A percentile compares a stretch with the other conserved stretches of the same genome.
Evolutionary conservation across 2,113 vertebrate species (phyloP).

Genomic region (Lepidothrix coronata): DNA sequence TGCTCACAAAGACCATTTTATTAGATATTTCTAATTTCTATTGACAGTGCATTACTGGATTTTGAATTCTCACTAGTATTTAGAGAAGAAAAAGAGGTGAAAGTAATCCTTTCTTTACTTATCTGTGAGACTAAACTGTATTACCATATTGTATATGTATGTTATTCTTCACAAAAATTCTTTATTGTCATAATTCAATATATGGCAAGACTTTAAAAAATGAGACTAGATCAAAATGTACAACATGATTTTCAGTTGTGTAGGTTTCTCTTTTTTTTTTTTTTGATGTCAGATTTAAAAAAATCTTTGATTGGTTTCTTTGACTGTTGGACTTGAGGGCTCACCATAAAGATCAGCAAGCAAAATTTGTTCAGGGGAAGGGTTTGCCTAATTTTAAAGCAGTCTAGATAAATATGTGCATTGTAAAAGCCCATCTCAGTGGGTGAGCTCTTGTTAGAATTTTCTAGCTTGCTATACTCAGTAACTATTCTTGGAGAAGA

Average conservation of each 20-base stretch:
- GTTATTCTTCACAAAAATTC: conserved; percentile 31
- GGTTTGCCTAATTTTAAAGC: not conserved
- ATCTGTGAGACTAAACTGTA: conserved; percentile 6
- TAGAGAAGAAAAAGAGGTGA: conserved; percentile 30
- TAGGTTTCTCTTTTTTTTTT: not conserved
- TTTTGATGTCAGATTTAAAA: conserved; percentile 5
- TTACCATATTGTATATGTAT: conserved; percentile 14
- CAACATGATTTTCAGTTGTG: not conserved
- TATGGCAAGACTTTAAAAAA: conserved; percentile 33
- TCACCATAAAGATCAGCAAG: not conserved
- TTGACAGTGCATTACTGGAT: conserved; percentile 51
- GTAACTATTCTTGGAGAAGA: not conserved
- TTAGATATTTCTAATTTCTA: conserved; percentile 73
- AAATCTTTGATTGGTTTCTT: not conserved
- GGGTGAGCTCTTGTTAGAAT: not conserved
- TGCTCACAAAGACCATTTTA: conserved; percentile 69
- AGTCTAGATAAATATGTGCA: not conserved
- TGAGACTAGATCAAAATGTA: conserved; percentile 27
- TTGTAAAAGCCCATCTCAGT: not conserved
- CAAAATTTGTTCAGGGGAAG: not conserved
- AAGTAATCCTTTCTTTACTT: conserved; percentile 13
- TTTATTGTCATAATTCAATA: conserved; percentile 23
- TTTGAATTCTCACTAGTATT: conserved; percentile 57
- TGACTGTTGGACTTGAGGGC: not conserved
- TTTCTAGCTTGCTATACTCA: not conserved